phyloP scores from a whole-genome alignment of 2,113 vertebrate genomes.

The Aptenodytes forsteri region DNA sequence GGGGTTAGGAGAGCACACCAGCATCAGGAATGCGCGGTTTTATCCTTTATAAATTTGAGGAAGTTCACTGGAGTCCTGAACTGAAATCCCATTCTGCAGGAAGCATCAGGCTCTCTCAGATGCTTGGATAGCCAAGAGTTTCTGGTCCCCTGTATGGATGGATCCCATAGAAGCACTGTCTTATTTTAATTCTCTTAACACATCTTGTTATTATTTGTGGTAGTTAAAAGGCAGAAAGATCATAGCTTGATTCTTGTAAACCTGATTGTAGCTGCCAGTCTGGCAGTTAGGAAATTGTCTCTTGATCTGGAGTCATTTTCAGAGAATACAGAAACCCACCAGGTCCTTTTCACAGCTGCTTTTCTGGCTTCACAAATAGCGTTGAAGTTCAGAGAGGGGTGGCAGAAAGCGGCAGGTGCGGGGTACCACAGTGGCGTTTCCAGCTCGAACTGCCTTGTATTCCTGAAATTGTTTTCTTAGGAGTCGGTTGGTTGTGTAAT shows the following conservation, averaged over 20 bases:
- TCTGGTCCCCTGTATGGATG: fast-evolving
- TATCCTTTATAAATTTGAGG: not conserved
- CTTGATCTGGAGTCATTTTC: not conserved
- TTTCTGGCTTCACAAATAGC: not conserved
- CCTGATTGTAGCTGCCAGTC: not conserved
- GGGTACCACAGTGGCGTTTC: not conserved
- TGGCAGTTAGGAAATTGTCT: not conserved
- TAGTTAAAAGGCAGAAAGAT: not conserved
- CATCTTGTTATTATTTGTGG: not conserved
- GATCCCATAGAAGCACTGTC: not conserved
- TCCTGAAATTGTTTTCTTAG: not conserved
- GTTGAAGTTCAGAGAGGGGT: not conserved
- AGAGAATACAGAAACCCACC: not conserved
- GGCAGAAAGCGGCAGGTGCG: not conserved
- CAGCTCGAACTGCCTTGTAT: not conserved
- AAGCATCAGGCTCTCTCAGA: not conserved
- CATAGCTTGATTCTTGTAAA: not conserved
- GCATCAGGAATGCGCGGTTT: fast-evolving
- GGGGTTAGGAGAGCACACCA: not conserved
- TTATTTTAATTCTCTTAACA: not conserved
- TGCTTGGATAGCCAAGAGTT: not conserved
- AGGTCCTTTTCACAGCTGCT: not conserved
- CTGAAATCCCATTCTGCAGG: not conserved
- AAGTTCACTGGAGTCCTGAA: not conserved
- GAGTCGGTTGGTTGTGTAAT: not conserved